Conservation (phyloP, 2,888 invertebrate genomes). For the Ditylenchus weischeri region DNA sequence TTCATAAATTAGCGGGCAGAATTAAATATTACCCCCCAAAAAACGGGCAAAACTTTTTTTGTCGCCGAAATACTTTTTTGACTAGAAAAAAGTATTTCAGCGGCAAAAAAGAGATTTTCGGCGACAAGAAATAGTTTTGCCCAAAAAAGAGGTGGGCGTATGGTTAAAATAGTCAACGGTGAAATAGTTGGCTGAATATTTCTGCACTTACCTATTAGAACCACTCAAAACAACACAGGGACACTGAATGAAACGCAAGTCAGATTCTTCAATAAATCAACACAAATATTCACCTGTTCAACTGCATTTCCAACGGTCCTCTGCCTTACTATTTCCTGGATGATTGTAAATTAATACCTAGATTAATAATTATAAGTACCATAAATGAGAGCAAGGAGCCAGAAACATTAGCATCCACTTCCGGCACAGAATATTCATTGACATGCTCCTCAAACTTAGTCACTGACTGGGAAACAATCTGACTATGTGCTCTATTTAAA, state of each 20-base stretch:
- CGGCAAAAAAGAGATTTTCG: too few species aligned
- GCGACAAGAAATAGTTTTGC: too few species aligned
- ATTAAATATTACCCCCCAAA: too few species aligned
- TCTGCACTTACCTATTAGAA: too few species aligned
- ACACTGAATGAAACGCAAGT: constrained; percentile 40
- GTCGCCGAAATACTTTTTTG: too few species aligned
- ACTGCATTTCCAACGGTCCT: constrained; percentile 43
- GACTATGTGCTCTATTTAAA: neutral
- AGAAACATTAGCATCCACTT: neutral
- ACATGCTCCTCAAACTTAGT: constrained; percentile 14
- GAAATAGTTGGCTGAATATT: too few species aligned
- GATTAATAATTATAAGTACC: neutral
- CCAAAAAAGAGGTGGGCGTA: too few species aligned
- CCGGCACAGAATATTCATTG: constrained; percentile 9
- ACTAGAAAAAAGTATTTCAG: too few species aligned
- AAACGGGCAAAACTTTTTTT: too few species aligned
- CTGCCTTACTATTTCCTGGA: constrained; percentile 38
- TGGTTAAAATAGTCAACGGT: too few species aligned
- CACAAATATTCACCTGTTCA: constrained; percentile 36
- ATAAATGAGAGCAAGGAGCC: constrained; percentile 26
- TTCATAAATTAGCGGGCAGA: too few species aligned
- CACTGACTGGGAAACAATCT: constrained; percentile 22
- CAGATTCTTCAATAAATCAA: neutral
- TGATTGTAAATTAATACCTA: too few species aligned
- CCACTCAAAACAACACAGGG: constrained; percentile 51